Percentiles rank a stretch among this genome's conserved stretches.
Evolutionary conservation across 2,888 invertebrate species (phyloP).

Genomic region (Xylota sylvarum): DNA sequence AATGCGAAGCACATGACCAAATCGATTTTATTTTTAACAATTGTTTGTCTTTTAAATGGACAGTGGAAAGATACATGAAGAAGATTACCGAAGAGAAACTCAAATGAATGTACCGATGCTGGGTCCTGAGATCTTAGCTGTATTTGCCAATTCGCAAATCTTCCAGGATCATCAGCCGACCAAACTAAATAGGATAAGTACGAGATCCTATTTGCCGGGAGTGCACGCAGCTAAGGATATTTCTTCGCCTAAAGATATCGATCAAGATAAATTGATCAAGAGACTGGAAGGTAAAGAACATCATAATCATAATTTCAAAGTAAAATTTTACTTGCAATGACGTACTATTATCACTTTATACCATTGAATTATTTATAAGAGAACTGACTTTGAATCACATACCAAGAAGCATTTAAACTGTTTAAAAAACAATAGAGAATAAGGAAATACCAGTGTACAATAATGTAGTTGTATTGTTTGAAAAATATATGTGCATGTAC

Average conservation of each 20-base stretch:
- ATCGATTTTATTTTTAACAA: slow-evolving; percentile 19
- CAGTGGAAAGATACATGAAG: slow-evolving; percentile 84
- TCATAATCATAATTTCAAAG: slow-evolving; percentile 79
- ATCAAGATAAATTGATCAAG: slow-evolving; percentile 83
- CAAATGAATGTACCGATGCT: slow-evolving; percentile 84
- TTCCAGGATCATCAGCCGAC: slow-evolving; percentile 85
- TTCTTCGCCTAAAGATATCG: slow-evolving; percentile 80
- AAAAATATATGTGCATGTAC: slow-evolving; percentile 24
- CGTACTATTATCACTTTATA: slow-evolving; percentile 23
- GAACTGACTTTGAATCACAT: slow-evolving; percentile 38
- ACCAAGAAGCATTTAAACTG: slow-evolving; percentile 47
- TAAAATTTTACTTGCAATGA: slow-evolving; percentile 82
- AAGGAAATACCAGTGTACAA: slow-evolving; percentile 51
- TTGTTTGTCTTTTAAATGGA: slow-evolving; percentile 18
- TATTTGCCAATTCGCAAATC: slow-evolving; percentile 85
- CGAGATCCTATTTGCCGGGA: slow-evolving; percentile 82
- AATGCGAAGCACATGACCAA: slow-evolving; percentile 9
- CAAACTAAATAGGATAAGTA: slow-evolving; percentile 82
- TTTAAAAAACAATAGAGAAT: slow-evolving; percentile 29
- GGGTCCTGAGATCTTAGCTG: slow-evolving; percentile 85
- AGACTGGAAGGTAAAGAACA: slow-evolving; percentile 84
- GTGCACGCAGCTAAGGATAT: slow-evolving; percentile 82
- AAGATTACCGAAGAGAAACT: slow-evolving; percentile 84
- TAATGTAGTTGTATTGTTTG: slow-evolving; percentile 44
- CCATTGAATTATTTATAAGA: slow-evolving; percentile 52